A percentile compares a stretch with the other conserved stretches of the same genome.
phyloP scores from a whole-genome alignment of 2,888 invertebrate species.

The Malthinus seriepunctatus region DNA sequence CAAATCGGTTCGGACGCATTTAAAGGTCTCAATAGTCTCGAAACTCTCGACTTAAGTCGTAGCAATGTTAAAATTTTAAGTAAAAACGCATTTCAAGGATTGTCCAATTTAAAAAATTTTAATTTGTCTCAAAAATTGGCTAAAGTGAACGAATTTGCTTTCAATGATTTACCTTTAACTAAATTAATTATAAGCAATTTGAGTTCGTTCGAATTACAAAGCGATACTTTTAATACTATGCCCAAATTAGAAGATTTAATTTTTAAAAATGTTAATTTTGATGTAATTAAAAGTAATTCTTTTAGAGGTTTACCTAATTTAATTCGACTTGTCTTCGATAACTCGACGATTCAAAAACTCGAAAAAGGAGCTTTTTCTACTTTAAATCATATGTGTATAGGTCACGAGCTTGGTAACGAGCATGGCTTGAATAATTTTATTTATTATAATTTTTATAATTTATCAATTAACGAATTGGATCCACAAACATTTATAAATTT shows the following conservation, averaged over 20 bases:
- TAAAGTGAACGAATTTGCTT: background rate
- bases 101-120: background rate
- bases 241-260: background rate
- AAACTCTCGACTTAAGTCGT: slow-evolving; percentile 3
- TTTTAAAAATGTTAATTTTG: background rate
- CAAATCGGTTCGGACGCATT: slow-evolving; percentile 5
- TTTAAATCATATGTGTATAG: background rate
- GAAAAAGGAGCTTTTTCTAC: background rate
- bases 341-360: background rate
- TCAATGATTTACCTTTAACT: background rate
- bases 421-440: no score
- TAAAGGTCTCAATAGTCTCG: background rate
- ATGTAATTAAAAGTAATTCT: slow-evolving; percentile 4
- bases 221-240: slow-evolving; percentile 1
- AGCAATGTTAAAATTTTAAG: background rate
- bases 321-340: background rate
- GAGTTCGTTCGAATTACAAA: background rate
- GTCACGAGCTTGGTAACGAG: no score
- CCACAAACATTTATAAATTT: background rate
- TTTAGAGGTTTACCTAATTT: slow-evolving; percentile 6
- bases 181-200: background rate
- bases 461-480: background rate
- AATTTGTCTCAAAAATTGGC: background rate
- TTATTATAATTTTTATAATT: background rate
- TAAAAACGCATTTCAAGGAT: background rate